Evolutionary conservation across 2,888 invertebrate species (phyloP), one percentile per base, ranked within the genome.

Genomic region (Pyralis farinalis): DNA sequence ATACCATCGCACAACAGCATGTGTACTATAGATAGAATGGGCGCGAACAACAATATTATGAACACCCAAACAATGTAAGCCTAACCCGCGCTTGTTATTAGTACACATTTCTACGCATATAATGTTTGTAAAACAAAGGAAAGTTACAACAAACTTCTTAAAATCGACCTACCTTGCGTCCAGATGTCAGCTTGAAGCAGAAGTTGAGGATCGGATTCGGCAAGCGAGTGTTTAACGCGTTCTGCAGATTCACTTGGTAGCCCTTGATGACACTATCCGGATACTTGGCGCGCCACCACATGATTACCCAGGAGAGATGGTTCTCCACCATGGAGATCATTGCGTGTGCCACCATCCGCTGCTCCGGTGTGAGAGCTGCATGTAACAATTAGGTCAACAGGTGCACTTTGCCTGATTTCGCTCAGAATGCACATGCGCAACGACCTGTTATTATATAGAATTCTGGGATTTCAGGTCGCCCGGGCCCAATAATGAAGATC

Each of bases 241-340:
- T 96, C 77, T 97, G 97, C 62, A 97, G 91, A 78, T 97, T 97
- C 59, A 97, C 92, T 90, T 97, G 96, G 91, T 96, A 97, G 27
- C 96, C 96, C 87, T 96, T 96, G 74, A 97, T 91, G 55, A 96
- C 94, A 68, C 93, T 93, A 63, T 96, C 96, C n/a, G 97, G 95
- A 74, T 95, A 95, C 91, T 97, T 97, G 69, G 95, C 94, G 66
- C 97, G 94, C 97, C 97, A 97, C 92, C 95, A 96, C 77, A 94
- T 91, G 45, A 96, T 92, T 60, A 97, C 96, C 97, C 97, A 97
- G 42, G 94, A 93, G 30, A 98, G 92, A 77, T 98, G 97, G 75
- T 98, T 97, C 84, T 98, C 97, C 62, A 97, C 93, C 97, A 98
- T 97, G 49, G 96, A 96, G 71, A 96, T 95, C 91, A 96, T 96